Percentiles rank a stretch among this genome's conserved stretches.
Conservation (phyloP, 2,888 invertebrate genomes). For the Meta bourneti region DNA sequence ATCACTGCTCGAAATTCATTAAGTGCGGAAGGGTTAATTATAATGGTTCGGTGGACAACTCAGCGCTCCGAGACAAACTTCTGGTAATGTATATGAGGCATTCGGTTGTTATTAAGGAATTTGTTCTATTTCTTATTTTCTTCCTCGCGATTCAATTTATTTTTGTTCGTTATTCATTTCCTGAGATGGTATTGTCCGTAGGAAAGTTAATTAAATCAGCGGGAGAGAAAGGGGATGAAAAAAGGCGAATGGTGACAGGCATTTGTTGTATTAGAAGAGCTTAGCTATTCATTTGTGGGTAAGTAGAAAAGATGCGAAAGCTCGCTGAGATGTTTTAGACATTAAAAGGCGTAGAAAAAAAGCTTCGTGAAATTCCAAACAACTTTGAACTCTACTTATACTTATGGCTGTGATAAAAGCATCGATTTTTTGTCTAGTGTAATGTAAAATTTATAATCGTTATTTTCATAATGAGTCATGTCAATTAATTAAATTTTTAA, state of each 20-base stretch:
- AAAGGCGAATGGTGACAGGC: not conserved
- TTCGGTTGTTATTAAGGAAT: slow-evolving; percentile 27
- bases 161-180: slow-evolving; percentile 5
- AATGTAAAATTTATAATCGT: too few species aligned
- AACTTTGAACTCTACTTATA: too few species aligned
- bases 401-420: too few species aligned
- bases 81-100: not conserved
- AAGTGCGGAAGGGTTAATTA: slow-evolving; percentile 39
- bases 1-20: slow-evolving; percentile 24
- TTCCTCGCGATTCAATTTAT: not conserved
- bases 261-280: not conserved
- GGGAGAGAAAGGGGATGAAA: not conserved
- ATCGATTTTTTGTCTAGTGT: too few species aligned
- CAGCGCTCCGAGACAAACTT: not conserved
- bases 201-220: slow-evolving; percentile 26
- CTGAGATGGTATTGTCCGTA: slow-evolving; percentile 11
- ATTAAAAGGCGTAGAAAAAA: not conserved
- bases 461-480: too few species aligned
- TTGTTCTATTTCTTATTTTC: not conserved
- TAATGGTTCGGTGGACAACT: slow-evolving; percentile 17
- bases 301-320: not conserved
- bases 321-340: not conserved
- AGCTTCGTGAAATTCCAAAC: not conserved
- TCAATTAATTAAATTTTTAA: too few species aligned
- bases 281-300: not conserved